Evolutionary conservation across 2,113 vertebrate species (phyloP).

Genomic region (Girardinichthys multiradiatus): DNA sequence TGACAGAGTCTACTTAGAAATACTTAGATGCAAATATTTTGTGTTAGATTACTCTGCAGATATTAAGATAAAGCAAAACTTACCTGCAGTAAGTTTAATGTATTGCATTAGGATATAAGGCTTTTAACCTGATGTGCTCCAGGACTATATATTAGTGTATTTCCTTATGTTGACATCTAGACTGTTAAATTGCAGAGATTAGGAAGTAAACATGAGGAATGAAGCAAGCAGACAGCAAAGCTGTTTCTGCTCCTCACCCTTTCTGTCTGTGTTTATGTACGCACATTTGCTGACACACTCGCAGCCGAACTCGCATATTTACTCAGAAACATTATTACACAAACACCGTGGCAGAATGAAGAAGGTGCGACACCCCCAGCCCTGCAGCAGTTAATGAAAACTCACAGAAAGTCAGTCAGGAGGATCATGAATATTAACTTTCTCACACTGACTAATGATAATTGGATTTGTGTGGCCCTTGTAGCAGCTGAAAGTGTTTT

Average conservation of each 20-base stretch:
- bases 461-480: constrained; percentile 60
- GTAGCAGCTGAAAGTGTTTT: constrained; percentile 42
- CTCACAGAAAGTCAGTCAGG: constrained; percentile 25
- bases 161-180: not conserved
- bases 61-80: too few species aligned
- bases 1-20: too few species aligned
- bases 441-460: constrained; percentile 27
- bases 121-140: too few species aligned
- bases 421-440: constrained; percentile 51
- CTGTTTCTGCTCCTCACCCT: not conserved
- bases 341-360: not conserved
- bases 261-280: not conserved
- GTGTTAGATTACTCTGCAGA: too few species aligned
- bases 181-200: not conserved
- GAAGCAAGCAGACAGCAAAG: not conserved
- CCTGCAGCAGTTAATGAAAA: constrained; percentile 34
- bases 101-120: too few species aligned
- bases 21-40: too few species aligned
- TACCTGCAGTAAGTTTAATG: too few species aligned
- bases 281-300: not conserved
- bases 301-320: not conserved
- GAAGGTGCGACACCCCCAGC: not conserved
- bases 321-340: not conserved
- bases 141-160: not conserved
- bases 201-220: not conserved